These are phyloP conservation scores for Chitala chitala DNA, from an alignment of 2,113 vertebrate species.

Conservation along the genomic window DNA sequence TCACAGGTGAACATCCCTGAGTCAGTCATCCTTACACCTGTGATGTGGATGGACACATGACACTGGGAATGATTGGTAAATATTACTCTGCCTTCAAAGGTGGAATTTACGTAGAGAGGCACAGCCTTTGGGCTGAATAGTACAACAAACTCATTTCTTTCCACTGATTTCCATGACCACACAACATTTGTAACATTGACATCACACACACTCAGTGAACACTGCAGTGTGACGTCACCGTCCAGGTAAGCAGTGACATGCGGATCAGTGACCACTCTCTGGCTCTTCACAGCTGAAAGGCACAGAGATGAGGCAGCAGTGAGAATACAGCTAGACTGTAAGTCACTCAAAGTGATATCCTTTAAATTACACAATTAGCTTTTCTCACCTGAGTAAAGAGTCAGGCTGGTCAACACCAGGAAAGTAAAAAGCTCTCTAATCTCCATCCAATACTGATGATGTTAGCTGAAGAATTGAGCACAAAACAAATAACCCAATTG, in stretches of 20 bases:
- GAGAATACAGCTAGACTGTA: neutral
- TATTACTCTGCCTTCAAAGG: neutral
- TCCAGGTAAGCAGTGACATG: neutral
- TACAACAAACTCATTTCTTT: neutral
- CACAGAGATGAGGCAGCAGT: neutral
- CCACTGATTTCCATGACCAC: neutral
- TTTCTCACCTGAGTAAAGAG: no score
- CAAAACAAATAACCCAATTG: no score
- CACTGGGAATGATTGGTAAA: neutral
- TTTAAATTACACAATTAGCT: no score
- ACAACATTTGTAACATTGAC: neutral
- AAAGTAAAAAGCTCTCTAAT: no score
- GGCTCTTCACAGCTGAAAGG: neutral
- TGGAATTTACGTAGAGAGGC: neutral
- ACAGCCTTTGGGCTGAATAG: neutral
- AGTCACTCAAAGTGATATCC: no score
- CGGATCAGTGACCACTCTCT: neutral
- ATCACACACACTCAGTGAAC: neutral
- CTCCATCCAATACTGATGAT: no score
- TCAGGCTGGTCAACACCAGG: no score
- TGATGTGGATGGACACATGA: conserved; percentile 1
- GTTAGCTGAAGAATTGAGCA: no score
- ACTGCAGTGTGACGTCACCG: neutral
- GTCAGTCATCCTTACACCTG: neutral
- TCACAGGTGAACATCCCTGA: neutral